A percentile compares a stretch with the other conserved stretches of the same genome.
Evolutionary conservation across 2,113 vertebrate species (phyloP).

Genomic region (Australoheros scitulus): DNA sequence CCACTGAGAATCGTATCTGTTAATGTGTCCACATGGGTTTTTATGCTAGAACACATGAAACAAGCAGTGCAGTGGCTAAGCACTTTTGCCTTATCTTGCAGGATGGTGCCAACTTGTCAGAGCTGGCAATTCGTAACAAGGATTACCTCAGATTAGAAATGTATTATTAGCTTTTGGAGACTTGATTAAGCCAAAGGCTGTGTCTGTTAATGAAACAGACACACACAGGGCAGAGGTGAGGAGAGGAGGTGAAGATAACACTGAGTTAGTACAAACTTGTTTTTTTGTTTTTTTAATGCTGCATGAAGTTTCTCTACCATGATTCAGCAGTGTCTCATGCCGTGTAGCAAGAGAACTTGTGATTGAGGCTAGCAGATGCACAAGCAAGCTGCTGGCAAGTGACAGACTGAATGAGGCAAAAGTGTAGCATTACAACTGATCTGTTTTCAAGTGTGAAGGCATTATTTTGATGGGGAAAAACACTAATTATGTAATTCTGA

Average conservation of each 20-base stretch:
- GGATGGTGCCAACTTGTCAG: too few relatives aligned
- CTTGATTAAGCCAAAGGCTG: not conserved
- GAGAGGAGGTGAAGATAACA: not conserved
- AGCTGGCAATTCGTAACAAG: too few relatives aligned
- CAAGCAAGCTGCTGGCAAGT: not conserved
- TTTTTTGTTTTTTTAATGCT: too few relatives aligned
- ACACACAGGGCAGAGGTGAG: not conserved
- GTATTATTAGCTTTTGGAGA: too few relatives aligned
- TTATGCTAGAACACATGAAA: not conserved
- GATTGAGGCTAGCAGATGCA: not conserved
- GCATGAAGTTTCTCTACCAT: too few relatives aligned
- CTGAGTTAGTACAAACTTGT: not conserved
- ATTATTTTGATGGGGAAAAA: not conserved
- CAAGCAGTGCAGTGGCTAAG: not conserved
- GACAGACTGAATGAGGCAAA: not conserved
- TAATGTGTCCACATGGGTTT: not conserved
- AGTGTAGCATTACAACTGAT: accelerated
- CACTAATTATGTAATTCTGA: not conserved
- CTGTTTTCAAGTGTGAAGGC: not conserved
- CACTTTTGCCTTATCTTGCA: not conserved
- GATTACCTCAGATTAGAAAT: too few relatives aligned
- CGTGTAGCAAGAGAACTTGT: not conserved
- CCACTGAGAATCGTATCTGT: not conserved
- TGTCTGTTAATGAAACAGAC: not conserved
- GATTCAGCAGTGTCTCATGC: not conserved